phyloP scores from a whole-genome alignment of 2,888 invertebrate genomes.

The Podotricha telesiphe region DNA sequence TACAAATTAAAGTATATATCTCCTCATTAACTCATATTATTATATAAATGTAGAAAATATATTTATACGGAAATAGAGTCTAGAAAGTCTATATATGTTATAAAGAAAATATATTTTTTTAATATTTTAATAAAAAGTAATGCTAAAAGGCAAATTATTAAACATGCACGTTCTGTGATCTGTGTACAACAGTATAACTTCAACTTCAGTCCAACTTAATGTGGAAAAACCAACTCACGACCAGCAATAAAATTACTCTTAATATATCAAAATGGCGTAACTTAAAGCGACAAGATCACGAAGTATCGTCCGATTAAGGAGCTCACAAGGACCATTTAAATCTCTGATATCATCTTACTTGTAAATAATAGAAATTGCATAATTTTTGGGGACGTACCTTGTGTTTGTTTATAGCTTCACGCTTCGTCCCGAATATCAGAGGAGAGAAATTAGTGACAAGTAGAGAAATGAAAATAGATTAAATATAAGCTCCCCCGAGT shows the following conservation, averaged over 20 bases:
- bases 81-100: no score
- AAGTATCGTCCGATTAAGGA: slow-evolving; percentile 27
- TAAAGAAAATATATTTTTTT: no score
- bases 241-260: slow-evolving; percentile 10
- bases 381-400: neutral
- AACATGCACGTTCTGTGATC: neutral
- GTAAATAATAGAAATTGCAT: neutral
- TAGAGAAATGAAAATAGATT: no score
- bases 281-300: slow-evolving; percentile 24
- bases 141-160: neutral
- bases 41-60: no score
- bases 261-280: slow-evolving; percentile 28
- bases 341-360: slow-evolving; percentile 7
- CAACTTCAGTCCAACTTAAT: no score
- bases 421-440: no score
- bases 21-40: no score
- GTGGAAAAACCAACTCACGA: neutral
- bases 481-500: no score
- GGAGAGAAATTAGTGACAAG: no score
- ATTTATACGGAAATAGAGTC: no score
- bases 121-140: neutral
- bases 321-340: slow-evolving; percentile 27
- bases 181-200: neutral
- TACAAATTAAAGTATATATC: no score
- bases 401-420: neutral